Evolutionary conservation across 2,888 invertebrate genomes (phyloP).

Genomic region (Stramonita haemastoma): DNA sequence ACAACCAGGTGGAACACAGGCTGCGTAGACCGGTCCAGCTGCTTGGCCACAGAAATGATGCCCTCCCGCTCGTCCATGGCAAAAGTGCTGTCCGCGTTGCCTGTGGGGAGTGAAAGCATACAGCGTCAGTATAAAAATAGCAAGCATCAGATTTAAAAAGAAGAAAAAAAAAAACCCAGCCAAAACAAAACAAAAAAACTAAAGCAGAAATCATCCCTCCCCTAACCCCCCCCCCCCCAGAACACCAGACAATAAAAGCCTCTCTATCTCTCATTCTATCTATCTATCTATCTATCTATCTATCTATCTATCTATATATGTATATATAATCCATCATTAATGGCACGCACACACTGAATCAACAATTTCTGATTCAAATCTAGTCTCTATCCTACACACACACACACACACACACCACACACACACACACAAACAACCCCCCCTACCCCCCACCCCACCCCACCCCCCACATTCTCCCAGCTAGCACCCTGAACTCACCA

Average conservation of each 20-base stretch:
- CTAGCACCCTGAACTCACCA: conserved; percentile 78
- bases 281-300: neutral
- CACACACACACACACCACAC: too few species aligned
- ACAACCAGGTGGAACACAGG: conserved; percentile 88
- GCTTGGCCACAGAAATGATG: conserved; percentile 78
- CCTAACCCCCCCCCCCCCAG: neutral
- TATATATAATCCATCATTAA: too few species aligned
- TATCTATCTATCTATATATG: too few species aligned
- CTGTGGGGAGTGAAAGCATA: conserved; percentile 73
- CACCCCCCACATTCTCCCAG: neutral
- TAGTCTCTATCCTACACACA: too few species aligned
- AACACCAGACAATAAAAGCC: neutral
- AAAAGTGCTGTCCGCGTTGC: conserved; percentile 92
- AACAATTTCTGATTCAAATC: too few species aligned
- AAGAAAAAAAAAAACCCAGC: too few species aligned
- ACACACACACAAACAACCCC: neutral
- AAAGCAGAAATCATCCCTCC: too few species aligned
- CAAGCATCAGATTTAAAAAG: neutral
- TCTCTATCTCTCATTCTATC: neutral
- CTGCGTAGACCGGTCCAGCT: conserved; percentile 81
- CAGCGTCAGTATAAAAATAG: neutral
- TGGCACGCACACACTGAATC: too few species aligned
- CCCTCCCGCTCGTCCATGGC: conserved; percentile 89
- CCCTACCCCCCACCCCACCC: too few species aligned
- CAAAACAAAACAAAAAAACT: too few species aligned